Base-by-base conservation (phyloP, 2,888 invertebrate species). In the Mamestra brassicae region DNA sequence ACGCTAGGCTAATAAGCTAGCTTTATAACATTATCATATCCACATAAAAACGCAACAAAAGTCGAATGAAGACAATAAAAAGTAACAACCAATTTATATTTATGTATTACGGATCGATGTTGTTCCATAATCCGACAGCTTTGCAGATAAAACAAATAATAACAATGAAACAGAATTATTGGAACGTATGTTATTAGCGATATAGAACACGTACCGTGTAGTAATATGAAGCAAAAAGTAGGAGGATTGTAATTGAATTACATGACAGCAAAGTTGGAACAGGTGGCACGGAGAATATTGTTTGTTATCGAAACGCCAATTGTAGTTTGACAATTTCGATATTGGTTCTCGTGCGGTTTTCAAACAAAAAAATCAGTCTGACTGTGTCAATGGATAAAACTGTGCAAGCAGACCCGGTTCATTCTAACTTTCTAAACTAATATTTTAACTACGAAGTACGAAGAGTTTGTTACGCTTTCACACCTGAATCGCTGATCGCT, bases 81-180 rank as follows among this genome's bases (percentile, higher is more conserved):
- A 82, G 69, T 71, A 74, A 78, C 78, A 66, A 74, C 74, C 81
- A 74, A 78, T 81, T 74, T 74, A 66, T 74, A 68, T 80, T 83
- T 66, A 83, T 74, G 71, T 76, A 45, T 76, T 80, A 42, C 63
- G 80, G 74, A 76, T 76, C 38, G 62, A 26, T 34, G n/a, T 61
- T 67, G 71, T 66, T 47, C 67, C 45, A 68, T 74, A 82, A 82
- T 67, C 63, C 38, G 47, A 67, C 72, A 64, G 71, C 45, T 79
- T 72, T 64, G 71, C 57, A 82, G 63, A 70, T 70, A 61, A 57
- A 74, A 36, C 74, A 61, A 75, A 75, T 50, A 69, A 57, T 71
- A 67, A 61, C 50, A 57, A 74, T 54, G 74, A 68, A 52, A 64
- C 38, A 52, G 36, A 60, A 62, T 73, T 67, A 61, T 62, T 78